Evolutionary conservation across 2,797 vertebrate genomes (phyloP), one percentile per base, ranked within the genome.

Genomic region (Rhinoraja longicauda): DNA sequence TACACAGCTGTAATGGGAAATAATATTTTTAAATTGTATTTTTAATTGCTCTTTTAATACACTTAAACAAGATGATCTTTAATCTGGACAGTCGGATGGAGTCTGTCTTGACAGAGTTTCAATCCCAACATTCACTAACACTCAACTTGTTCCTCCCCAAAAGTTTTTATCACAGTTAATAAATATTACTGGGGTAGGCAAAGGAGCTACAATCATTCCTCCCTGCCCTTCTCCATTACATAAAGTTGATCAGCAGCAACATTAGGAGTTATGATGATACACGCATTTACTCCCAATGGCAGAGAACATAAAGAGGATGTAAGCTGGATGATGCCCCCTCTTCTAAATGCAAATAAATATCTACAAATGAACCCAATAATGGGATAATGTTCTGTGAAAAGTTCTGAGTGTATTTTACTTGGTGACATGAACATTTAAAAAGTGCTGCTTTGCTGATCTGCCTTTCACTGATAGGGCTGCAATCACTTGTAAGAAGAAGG

Each of bases 1-100:
- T 99, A 99, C 32, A 99, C 94, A 90, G 99, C 99, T 99, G 94
- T 10, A 95, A 75, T 19, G 4, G 88, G 45, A 92, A 91, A 53
- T 4, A 53, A n/a, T 73, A 92, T 73, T 12, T 75, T 75, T 26
- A 29, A 26, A 75, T 92, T 24, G 45, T 36, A 90, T 72, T 19
- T 72, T 72, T 24, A 92, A 29, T 75, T 29, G 53, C 8, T 75
- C 26, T 15, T 19, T 92, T 75, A 72, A 73, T 15, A 21, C 21
- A 26, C 24, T 73, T 72, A 57, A 91, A 53, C 36, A 92, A 45
- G 24, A 45, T 39, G 24, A 29, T 72, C 90, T 5, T 13, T 45
- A 24, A 15, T 1, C 39, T 92, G 70, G 39, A 73, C 9, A 73
- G 13, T 73, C 53, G 67, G n/a, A 91, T 32, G 5, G 53, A 53